Base-by-base conservation (phyloP, 2,797 vertebrate species). In the Crenichthys baileyi region DNA sequence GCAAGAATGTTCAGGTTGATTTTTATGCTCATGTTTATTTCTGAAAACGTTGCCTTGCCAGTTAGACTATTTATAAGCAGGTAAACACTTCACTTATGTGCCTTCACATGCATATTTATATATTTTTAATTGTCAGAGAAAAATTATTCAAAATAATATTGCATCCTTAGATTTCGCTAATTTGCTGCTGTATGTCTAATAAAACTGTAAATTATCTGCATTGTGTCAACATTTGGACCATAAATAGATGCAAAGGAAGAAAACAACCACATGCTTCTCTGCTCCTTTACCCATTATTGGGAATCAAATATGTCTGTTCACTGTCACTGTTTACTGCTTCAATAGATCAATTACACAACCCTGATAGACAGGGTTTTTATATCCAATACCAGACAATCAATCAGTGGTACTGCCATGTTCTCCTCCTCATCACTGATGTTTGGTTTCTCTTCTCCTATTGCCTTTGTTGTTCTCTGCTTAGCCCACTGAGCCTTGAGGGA, bases 241-340 rank as follows among this genome's bases (percentile, higher is more conserved):
- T 78, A 51, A 70, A 79, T 68, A 56, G 50, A 72, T 73, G 41
- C 0, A 0, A 26, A 61, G n/a, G 16, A 61, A 2, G 20, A 55
- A 75, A 48, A 48, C n/a, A 65, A 50, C 29, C 70, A 81, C 31
- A 63, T 76, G 26, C 63, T 26, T 8, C 74, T 72, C n/a, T 58
- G 26, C 53, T 61, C 41, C 7, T 72, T 68, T 44, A 51, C 20
- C 61, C 22, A 8, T 29, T 36, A 50, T 68, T 61, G 67, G 22
- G 72, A 86, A 87, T 88, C 70, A 41, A 86, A 86, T 53, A 20
- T 36, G 48, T 83, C 79, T 80, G 77, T 85, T 48, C 75, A 77
- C 68, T 75, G 72, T 60, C 63, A 29, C 76, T 70, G 72, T 82
- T 74, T 85, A 74, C 72, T 50, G 77, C 63, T 80, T 51, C 58